These are phyloP conservation scores for Gymnorhina tibicen DNA, from an alignment of 2,113 vertebrate genomes.

Conservation along the genomic window DNA sequence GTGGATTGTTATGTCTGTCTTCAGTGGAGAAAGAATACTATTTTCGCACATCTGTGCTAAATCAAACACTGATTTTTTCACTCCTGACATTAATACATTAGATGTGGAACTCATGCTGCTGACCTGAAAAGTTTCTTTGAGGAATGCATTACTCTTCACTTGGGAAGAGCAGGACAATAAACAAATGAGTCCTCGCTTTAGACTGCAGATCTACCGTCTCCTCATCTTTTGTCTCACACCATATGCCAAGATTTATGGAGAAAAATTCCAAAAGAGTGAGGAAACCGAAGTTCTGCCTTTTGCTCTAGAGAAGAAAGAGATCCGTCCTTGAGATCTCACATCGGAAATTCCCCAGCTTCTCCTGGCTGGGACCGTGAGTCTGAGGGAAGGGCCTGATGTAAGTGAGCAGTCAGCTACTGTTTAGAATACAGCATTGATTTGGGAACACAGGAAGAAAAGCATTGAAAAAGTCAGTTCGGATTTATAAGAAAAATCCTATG, in stretches of 20 bases:
- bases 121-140: conserved; percentile 16
- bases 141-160: not conserved
- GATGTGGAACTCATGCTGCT: not conserved
- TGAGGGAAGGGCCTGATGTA: not conserved
- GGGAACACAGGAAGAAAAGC: not conserved
- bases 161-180: not conserved
- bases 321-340: not conserved
- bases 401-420: not conserved
- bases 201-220: not conserved
- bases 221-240: not conserved
- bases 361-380: not conserved
- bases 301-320: conserved; percentile 2
- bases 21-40: not conserved
- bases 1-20: not conserved
- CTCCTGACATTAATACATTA: not conserved
- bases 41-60: not conserved
- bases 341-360: not conserved
- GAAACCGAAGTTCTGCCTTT: not conserved
- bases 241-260: not conserved
- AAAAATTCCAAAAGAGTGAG: conserved; percentile 53
- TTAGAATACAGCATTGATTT: not conserved
- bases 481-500: not conserved
- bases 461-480: not conserved
- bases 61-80: conserved; percentile 1
- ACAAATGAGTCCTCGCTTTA: not conserved